A percentile compares a stretch with the other conserved stretches of the same genome.
These are phyloP conservation scores for Halcyon senegalensis DNA, from an alignment of 2,113 vertebrate species.

Conservation along the genomic window DNA sequence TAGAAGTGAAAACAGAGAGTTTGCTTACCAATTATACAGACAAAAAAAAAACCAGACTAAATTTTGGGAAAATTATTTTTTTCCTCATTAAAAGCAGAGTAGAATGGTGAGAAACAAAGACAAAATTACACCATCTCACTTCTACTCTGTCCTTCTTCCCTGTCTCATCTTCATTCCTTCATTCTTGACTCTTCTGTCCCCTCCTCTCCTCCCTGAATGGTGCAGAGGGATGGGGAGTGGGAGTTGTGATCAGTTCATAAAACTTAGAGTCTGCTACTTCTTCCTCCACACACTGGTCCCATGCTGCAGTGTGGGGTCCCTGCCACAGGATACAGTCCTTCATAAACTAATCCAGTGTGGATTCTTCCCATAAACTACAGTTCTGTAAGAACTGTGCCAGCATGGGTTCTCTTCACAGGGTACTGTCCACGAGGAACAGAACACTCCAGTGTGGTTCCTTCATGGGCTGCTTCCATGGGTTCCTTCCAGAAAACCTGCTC, in stretches of 20 bases:
- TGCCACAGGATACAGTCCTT: background rate
- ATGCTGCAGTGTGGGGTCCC: rapidly evolving
- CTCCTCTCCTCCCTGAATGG: background rate
- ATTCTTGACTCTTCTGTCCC: background rate
- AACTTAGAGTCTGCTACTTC: background rate
- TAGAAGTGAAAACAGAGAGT: background rate
- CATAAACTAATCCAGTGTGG: rapidly evolving
- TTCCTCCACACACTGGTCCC: background rate
- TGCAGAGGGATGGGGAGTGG: background rate
- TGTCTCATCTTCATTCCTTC: background rate
- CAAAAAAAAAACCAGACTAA: background rate
- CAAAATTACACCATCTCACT: background rate
- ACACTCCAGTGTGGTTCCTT: rapidly evolving
- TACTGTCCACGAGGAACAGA: background rate
- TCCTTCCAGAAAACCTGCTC: background rate
- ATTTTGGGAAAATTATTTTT: background rate
- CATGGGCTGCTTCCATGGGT: too few relatives aligned
- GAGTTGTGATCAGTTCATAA: background rate
- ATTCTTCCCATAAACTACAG: background rate
- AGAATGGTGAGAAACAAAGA: background rate
- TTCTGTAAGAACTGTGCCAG: background rate
- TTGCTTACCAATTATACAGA: background rate
- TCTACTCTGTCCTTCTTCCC: rapidly evolving
- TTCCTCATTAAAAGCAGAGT: background rate
- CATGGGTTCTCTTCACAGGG: rapidly evolving